Percentiles rank a stretch among this genome's conserved stretches.
phyloP scores from a whole-genome alignment of 1,140 invertebrate species.

The Trichoplusia ni region DNA sequence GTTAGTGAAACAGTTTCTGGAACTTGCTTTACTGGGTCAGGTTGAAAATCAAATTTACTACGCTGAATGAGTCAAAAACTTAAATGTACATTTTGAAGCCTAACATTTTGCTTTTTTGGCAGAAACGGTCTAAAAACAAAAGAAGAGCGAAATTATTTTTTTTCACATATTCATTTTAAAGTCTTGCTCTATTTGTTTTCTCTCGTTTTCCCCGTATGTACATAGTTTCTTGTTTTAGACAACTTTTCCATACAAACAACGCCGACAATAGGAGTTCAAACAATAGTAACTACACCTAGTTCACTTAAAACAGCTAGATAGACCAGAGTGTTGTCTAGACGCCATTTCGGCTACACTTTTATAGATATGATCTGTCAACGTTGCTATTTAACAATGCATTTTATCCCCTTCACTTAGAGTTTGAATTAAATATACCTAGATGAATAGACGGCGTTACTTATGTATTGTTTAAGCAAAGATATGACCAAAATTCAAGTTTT shows the following conservation, averaged over 20 bases:
- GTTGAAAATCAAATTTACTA: too few species aligned
- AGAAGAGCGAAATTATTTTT: too few species aligned
- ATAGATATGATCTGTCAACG: constrained; percentile 18
- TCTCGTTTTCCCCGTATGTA: too few species aligned
- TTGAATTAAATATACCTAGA: constrained; percentile 1
- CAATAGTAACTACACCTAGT: constrained; percentile 9
- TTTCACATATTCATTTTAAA: too few species aligned
- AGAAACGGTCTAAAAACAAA: too few species aligned
- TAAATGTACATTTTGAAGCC: too few species aligned
- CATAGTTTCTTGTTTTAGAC: neutral
- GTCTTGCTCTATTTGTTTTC: too few species aligned
- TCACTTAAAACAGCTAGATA: constrained; percentile 6
- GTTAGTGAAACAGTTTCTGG: too few species aligned
- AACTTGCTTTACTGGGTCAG: too few species aligned
- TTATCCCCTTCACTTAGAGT: neutral
- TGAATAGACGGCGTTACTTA: neutral
- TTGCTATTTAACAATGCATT: constrained; percentile 19
- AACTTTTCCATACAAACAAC: neutral
- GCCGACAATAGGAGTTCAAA: neutral
- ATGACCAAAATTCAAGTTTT: neutral
- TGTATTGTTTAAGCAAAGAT: neutral
- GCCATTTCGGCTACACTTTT: constrained; percentile 25
- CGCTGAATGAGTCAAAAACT: too few species aligned
- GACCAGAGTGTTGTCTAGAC: constrained; percentile 14
- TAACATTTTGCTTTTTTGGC: too few species aligned